phyloP scores from a whole-genome alignment of 1,140 invertebrate genomes.

The fruit fly (Drosophila melanogaster) region Release_6_plus_ISO1_MT NT_037436.4:20055001-20055500 shows the following conservation, averaged over 20 bases:
- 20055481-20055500: no score
- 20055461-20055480: no score
- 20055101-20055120: constrained; percentile 31
- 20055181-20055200: constrained; percentile 43
- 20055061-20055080: constrained; percentile 10
- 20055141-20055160: constrained; percentile 39
- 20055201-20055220: constrained; percentile 4
- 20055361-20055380: neutral
- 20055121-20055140: constrained; percentile 40
- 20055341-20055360: neutral
- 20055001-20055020: constrained; percentile 38
- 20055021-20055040: constrained; percentile 54
- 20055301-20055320: constrained; percentile 5
- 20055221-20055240: constrained; percentile 12
- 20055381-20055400: neutral
- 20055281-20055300: neutral
- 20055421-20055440: no score
- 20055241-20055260: constrained; percentile 8
- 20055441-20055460: no score
- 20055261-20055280: neutral
- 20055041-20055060: constrained; percentile 12
- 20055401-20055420: neutral
- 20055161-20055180: constrained; percentile 16
- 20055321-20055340: neutral
- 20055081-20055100: neutral